Percentiles rank a stretch among this genome's conserved stretches.
phyloP scores from a whole-genome alignment of 2,113 vertebrate species.

The Larimichthys polyactis region DNA sequence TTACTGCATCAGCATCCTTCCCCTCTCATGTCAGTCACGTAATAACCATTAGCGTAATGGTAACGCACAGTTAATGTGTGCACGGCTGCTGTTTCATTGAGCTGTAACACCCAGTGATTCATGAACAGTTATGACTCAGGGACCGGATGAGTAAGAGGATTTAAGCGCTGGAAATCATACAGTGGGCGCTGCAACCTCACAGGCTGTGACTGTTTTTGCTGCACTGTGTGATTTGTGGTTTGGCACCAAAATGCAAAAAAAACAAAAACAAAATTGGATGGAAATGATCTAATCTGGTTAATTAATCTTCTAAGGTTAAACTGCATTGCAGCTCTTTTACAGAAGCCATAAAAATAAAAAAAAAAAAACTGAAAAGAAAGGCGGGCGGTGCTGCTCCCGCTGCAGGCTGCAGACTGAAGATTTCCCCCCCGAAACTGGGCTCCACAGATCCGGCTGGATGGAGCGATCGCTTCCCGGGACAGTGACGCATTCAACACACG shows the following conservation, averaged over 20 bases:
- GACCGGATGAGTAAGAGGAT: neutral
- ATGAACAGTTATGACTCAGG: constrained; percentile 32
- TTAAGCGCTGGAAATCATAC: neutral
- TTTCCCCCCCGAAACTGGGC: neutral
- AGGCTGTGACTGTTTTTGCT: too few relatives aligned
- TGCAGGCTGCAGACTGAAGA: neutral
- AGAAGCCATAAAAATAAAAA: neutral
- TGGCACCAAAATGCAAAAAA: neutral
- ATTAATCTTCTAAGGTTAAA: neutral
- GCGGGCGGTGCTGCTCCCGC: neutral
- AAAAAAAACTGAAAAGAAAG: too few relatives aligned
- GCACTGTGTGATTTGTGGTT: neutral
- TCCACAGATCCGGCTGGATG: constrained; percentile 31
- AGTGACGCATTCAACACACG: constrained; percentile 77
- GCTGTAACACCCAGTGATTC: constrained; percentile 31
- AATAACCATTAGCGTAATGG: constrained; percentile 23
- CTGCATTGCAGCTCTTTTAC: constrained; percentile 68
- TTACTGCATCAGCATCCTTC: constrained; percentile 8
- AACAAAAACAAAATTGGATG: neutral
- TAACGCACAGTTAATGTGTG: constrained; percentile 15
- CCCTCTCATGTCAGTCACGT: neutral
- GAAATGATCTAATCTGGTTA: neutral
- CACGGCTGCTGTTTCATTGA: constrained; percentile 26
- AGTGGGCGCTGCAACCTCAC: neutral
- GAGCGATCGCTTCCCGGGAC: constrained; percentile 65